Evolutionary conservation across 2,888 invertebrate genomes (phyloP), one percentile per base, ranked within the genome.

Genomic region (Steinernema hermaphroditum): DNA sequence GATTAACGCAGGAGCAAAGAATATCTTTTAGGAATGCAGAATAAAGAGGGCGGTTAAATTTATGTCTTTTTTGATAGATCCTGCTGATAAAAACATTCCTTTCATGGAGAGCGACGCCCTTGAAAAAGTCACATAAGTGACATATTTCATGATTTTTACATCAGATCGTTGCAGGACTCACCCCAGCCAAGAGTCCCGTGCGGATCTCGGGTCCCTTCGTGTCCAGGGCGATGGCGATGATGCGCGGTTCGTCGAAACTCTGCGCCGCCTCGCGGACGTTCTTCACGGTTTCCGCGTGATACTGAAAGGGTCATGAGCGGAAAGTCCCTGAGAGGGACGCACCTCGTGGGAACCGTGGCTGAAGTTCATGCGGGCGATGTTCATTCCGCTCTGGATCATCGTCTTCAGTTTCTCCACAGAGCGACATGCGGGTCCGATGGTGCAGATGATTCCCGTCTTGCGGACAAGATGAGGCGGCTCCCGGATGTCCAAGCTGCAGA

Each of bases 131-230:
- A n/a, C n/a, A n/a, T n/a, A n/a, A n/a, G n/a, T n/a, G n/a, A n/a
- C n/a, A n/a, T n/a, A n/a, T n/a, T n/a, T n/a, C n/a, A n/a, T n/a
- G n/a, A n/a, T n/a, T n/a, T n/a, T n/a, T n/a, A n/a, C n/a, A n/a
- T n/a, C n/a, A n/a, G n/a, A n/a, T n/a, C n/a, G n/a, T 37, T 37
- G 37, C 6, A 62, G 4, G 44, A 79, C 92, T 90, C 90, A 95
- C 96, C 78, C 94, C 96, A 88, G 93, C 93, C 78, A 96, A 90
- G 37, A 96, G 90, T 19, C 97, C 97, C 75, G 96, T 97, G 86
- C 97, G 91, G 87, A 97, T 98, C 89, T 97, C 97, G 0, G 97
- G 96, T 1, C 97, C 97, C 88, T 97, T 97, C 12, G 97, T 98
- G 86, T 98, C 97, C 77, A 98, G 89, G 41, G 97, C 97, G 86